Percentiles rank a stretch among this genome's conserved stretches.
These are phyloP conservation scores for Dicrurus megarhynchus DNA, from an alignment of 2,113 vertebrate genomes.

Conservation along the genomic window DNA sequence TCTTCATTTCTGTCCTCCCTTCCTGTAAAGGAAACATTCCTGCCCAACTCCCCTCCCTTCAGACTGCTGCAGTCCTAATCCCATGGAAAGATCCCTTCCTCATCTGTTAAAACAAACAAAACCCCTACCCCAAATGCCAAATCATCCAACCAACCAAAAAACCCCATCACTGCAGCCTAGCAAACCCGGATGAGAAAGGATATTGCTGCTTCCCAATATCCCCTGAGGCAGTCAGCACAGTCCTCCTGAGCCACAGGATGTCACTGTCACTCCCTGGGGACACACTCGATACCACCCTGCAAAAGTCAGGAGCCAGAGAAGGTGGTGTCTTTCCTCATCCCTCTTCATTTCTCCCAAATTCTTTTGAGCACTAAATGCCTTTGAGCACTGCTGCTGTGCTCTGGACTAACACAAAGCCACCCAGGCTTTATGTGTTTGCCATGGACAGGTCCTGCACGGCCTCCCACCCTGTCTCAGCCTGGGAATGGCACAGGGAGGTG, in stretches of 20 bases:
- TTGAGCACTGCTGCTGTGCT: neutral
- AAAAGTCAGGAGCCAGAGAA: neutral
- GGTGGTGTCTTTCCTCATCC: neutral
- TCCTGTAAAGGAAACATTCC: neutral
- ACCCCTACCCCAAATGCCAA: neutral
- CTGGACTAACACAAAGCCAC: neutral
- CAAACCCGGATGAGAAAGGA: neutral
- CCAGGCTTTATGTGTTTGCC: neutral
- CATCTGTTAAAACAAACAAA: neutral
- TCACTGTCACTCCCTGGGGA: neutral
- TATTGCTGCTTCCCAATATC: accelerated
- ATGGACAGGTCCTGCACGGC: neutral
- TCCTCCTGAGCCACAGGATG: neutral
- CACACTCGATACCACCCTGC: accelerated
- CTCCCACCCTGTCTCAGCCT: neutral
- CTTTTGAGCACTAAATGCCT: neutral
- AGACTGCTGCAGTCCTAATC: neutral
- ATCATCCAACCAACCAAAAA: neutral
- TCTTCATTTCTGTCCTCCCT: neutral
- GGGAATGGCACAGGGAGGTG: neutral
- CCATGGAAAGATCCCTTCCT: neutral
- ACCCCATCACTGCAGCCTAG: accelerated
- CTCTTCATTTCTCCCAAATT: neutral
- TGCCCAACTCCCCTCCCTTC: neutral
- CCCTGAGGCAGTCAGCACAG: neutral